phyloP scores from a whole-genome alignment of 2,113 vertebrate genomes.

The Okapia johnstoni region DNA sequence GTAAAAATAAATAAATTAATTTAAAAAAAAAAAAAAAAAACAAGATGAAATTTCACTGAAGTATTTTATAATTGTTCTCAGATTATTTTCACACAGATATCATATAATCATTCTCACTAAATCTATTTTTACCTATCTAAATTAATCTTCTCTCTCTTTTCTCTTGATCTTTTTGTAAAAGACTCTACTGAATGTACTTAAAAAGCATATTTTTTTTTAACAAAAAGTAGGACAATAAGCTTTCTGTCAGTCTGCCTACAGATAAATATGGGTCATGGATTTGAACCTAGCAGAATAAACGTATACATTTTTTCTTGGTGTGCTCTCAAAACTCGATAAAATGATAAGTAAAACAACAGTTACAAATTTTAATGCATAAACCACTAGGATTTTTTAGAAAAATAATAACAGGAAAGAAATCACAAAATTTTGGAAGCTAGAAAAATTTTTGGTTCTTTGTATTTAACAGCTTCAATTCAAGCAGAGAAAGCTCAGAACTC shows the following conservation, averaged over 20 bases:
- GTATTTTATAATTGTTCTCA: background rate
- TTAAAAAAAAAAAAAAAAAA: too few relatives aligned
- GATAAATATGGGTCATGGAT: background rate
- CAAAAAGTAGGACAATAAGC: background rate
- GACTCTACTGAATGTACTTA: background rate
- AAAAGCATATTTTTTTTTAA: background rate
- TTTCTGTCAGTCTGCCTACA: background rate
- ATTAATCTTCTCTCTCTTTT: background rate
- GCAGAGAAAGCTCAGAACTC: background rate
- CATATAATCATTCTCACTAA: background rate
- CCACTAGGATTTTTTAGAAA: background rate
- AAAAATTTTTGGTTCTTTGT: background rate
- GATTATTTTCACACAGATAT: background rate
- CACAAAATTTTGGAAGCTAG: background rate
- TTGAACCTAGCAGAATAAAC: background rate
- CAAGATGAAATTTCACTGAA: background rate
- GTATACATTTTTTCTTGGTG: background rate
- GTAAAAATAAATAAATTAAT: background rate
- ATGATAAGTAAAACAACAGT: background rate
- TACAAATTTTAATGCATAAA: background rate
- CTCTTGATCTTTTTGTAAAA: background rate
- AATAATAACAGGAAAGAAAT: background rate
- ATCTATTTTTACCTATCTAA: background rate
- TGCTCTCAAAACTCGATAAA: slow-evolving; percentile 4
- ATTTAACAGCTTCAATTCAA: background rate